Evolutionary conservation across 1,140 invertebrate species (phyloP).

Genomic region (Philotrypesis tridentata): DNA sequence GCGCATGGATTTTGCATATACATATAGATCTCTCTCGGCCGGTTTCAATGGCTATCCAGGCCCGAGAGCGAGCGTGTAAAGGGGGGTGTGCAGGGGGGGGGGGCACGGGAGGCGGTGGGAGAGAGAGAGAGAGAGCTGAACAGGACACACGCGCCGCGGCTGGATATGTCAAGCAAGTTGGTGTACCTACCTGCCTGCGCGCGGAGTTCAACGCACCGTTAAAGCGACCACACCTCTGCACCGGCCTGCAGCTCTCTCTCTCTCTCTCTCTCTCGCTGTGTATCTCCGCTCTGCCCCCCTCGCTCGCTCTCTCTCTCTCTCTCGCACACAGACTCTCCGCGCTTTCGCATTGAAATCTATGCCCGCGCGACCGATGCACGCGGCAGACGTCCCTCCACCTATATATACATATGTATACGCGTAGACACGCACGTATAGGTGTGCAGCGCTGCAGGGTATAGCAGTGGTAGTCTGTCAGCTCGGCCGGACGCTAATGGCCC

Average conservation of each 20-base stretch:
- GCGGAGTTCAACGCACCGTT: conserved; percentile 60
- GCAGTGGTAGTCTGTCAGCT: neutral
- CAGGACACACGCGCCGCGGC: conserved; percentile 18
- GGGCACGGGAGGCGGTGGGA: neutral
- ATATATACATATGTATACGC: no score
- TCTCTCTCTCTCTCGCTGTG: neutral
- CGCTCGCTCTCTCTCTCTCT: neutral
- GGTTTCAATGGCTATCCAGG: neutral
- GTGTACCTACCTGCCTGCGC: conserved; percentile 57
- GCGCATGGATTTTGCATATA: neutral
- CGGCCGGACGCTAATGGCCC: neutral
- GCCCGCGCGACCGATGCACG: neutral
- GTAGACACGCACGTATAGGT: neutral
- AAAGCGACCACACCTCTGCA: conserved; percentile 59
- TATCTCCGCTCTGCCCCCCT: neutral
- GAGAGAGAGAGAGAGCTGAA: neutral
- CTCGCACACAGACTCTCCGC: no score
- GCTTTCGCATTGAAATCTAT: neutral
- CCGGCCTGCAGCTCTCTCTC: conserved; percentile 1
- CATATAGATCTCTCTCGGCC: no score
- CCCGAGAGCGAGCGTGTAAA: neutral
- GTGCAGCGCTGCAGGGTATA: neutral
- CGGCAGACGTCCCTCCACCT: neutral
- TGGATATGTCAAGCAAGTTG: conserved; percentile 56
- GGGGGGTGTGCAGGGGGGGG: neutral